Conservation (phyloP, 2,888 invertebrate genomes). For the Euphydryas editha region DNA sequence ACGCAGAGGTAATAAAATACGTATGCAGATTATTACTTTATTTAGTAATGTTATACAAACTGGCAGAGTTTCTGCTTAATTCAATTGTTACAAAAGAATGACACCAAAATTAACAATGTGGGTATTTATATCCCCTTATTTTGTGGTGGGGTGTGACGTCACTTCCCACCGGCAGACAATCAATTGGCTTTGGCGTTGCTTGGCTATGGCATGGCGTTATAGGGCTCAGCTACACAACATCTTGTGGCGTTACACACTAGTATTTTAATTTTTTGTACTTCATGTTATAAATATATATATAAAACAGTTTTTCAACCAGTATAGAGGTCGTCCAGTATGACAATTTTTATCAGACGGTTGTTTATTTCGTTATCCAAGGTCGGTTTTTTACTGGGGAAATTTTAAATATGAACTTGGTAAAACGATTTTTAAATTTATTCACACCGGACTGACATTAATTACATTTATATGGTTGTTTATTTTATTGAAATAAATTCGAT, state of each 20-base stretch:
- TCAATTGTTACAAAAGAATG: no score
- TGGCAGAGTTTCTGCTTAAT: no score
- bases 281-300: background rate
- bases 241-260: background rate
- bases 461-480: background rate
- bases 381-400: background rate
- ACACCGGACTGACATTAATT: background rate
- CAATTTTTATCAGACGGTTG: background rate
- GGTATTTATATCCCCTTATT: no score
- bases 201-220: no score
- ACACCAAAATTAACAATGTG: no score
- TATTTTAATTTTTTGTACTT: background rate
- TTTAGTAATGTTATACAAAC: no score
- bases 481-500: background rate
- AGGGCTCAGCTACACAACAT: no score
- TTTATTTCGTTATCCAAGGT: slow-evolving; percentile 2
- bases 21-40: no score
- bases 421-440: background rate
- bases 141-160: no score
- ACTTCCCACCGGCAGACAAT: no score
- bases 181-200: no score
- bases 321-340: slow-evolving; percentile 12
- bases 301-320: background rate
- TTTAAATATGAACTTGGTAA: background rate
- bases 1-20: no score